These are phyloP conservation scores for Nibea coibor DNA, from an alignment of 2,113 vertebrate species.

Conservation along the genomic window DNA sequence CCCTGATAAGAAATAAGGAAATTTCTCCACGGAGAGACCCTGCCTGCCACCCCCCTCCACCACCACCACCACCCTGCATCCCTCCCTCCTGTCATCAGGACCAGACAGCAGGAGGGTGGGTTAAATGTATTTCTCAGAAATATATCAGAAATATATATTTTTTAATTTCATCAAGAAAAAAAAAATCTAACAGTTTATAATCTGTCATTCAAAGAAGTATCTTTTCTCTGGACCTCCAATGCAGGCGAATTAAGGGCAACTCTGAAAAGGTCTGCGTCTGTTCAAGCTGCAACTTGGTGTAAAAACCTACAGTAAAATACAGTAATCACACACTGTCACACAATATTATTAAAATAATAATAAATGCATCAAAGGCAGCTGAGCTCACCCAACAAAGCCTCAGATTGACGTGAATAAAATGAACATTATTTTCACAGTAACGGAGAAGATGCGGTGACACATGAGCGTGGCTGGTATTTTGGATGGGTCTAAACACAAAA, in stretches of 20 bases:
- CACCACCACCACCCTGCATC: background rate
- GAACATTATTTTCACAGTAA: constrained; percentile 11
- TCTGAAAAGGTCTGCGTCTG: constrained; percentile 9
- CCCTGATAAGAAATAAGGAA: constrained; percentile 31
- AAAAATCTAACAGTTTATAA: background rate
- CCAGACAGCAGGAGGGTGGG: constrained; percentile 76
- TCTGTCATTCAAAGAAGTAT: background rate
- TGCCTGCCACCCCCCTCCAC: constrained; percentile 11
- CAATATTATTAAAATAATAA: background rate
- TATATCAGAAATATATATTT: background rate
- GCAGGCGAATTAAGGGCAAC: background rate
- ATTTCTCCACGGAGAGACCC: constrained; percentile 32
- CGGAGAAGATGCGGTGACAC: constrained; percentile 15
- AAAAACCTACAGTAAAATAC: constrained; percentile 1
- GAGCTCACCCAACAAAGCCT: constrained; percentile 18
- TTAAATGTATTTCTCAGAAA: constrained; percentile 16
- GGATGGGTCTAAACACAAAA: constrained; percentile 44
- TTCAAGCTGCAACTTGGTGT: background rate
- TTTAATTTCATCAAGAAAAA: background rate
- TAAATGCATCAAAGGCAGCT: constrained; percentile 1
- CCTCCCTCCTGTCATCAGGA: constrained; percentile 47
- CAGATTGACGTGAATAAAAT: constrained; percentile 9
- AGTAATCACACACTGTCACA: background rate
- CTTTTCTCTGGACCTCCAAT: background rate
- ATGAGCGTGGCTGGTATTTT: constrained; percentile 31